Evolutionary conservation across 2,113 vertebrate species (phyloP).

Genomic region (Arenaria interpres): DNA sequence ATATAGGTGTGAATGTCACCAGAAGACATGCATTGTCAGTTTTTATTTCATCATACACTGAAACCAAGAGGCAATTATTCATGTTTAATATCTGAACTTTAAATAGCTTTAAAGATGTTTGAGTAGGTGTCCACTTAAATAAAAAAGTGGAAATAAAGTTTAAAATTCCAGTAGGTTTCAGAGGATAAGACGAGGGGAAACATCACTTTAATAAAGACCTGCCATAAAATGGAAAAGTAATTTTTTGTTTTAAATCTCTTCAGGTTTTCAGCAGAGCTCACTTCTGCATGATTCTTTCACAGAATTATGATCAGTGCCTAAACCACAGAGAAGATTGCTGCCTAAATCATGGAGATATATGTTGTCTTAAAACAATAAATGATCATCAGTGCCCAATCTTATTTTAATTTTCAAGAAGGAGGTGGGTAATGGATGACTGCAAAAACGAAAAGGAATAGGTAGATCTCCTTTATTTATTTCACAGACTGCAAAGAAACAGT

Average conservation of each 20-base stretch:
- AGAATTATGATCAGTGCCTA: not conserved
- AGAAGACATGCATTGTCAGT: slow-evolving; percentile 38
- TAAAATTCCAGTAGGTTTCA: slow-evolving; percentile 1
- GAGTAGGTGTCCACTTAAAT: slow-evolving; percentile 41
- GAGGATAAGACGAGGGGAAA: not conserved
- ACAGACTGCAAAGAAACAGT: not conserved
- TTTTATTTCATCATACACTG: slow-evolving; percentile 45
- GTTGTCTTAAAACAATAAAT: not conserved
- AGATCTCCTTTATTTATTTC: not conserved
- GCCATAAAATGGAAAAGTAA: not conserved
- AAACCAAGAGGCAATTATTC: slow-evolving; percentile 52
- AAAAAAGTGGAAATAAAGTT: slow-evolving; percentile 40
- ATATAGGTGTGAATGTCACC: slow-evolving; percentile 45
- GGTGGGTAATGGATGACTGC: not conserved
- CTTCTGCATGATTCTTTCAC: not conserved
- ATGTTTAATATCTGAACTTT: slow-evolving; percentile 38
- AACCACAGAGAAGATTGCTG: not conserved
- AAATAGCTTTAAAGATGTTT: slow-evolving; percentile 48
- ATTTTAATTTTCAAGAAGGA: not conserved
- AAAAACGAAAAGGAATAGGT: not conserved
- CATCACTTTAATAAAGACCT: slow-evolving; percentile 9
- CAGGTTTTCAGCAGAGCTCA: not conserved
- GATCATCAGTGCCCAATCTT: not conserved
- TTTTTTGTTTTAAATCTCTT: slow-evolving; percentile 25
- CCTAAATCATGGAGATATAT: not conserved